A percentile compares a stretch with the other conserved stretches of the same genome.
phyloP scores from a whole-genome alignment of 2,797 vertebrate genomes.

The Chrysolophus pictus region DNA sequence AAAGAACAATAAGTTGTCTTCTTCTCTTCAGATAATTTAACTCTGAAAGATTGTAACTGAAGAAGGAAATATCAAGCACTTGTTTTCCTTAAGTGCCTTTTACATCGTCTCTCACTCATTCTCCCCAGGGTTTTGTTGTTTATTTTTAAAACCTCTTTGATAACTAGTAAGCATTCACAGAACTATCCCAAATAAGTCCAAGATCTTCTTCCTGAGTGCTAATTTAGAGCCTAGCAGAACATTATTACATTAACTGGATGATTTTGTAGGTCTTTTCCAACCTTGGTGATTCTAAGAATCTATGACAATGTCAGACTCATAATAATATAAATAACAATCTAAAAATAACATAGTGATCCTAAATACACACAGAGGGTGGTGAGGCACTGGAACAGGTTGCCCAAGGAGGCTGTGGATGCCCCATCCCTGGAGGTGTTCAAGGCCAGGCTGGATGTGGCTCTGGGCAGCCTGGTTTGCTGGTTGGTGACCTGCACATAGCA shows the following conservation, averaged over 20 bases:
- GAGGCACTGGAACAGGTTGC: no score
- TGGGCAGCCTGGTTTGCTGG: no score
- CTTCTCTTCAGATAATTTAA: conserved; percentile 6
- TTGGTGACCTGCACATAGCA: no score
- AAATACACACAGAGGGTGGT: background rate
- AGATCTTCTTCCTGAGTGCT: background rate
- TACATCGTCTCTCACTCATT: background rate
- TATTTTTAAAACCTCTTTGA: background rate
- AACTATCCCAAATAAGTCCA: background rate
- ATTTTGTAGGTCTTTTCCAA: no score
- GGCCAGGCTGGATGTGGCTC: no score
- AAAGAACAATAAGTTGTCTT: background rate
- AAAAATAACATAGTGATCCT: background rate
- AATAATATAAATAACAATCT: conserved; percentile 1
- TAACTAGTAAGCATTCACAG: background rate
- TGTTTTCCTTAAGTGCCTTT: background rate
- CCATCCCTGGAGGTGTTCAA: no score
- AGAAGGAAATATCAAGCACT: background rate
- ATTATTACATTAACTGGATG: background rate
- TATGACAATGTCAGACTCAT: background rate
- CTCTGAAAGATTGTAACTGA: background rate
- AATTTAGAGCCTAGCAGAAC: background rate
- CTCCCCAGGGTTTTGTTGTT: background rate
- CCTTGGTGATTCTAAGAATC: no score
- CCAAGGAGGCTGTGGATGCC: no score